phyloP scores from a whole-genome alignment of 2,113 vertebrate genomes.

The Neodontobutis hainanensis region DNA sequence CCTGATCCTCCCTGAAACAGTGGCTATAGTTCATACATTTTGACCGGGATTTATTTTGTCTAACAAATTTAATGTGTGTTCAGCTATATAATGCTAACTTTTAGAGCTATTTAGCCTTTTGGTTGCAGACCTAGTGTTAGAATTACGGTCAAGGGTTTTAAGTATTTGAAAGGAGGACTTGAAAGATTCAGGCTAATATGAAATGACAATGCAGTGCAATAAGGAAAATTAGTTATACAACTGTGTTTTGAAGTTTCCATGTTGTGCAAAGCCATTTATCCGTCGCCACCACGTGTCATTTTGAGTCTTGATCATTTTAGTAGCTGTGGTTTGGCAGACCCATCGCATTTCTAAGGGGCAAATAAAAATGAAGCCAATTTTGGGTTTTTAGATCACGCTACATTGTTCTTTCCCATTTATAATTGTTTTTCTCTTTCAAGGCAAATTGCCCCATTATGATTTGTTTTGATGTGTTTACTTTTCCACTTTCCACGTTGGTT shows the following conservation, averaged over 20 bases:
- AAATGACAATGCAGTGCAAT: constrained; percentile 4
- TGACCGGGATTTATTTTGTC: not conserved
- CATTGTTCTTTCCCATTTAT: not conserved
- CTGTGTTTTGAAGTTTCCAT: constrained; percentile 1
- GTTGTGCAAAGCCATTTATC: constrained; percentile 7
- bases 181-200: not conserved
- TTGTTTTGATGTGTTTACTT: not conserved
- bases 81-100: not conserved
- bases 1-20: constrained; percentile 8
- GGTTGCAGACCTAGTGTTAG: not conserved
- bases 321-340: constrained; percentile 6
- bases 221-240: not conserved
- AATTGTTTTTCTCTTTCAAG: not conserved
- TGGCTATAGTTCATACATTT: not conserved
- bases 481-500: not conserved
- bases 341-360: constrained; percentile 3
- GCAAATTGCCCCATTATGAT: not conserved
- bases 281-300: constrained; percentile 1
- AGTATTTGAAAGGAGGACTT: not conserved
- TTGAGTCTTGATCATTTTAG: constrained; percentile 1
- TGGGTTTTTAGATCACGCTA: constrained; percentile 5
- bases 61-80: not conserved
- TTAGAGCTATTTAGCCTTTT: not conserved
- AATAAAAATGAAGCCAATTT: constrained; percentile 4
- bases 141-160: not conserved